Evolutionary conservation across 2,113 vertebrate genomes (phyloP).

Genomic region (Bambusicola thoracicus): DNA sequence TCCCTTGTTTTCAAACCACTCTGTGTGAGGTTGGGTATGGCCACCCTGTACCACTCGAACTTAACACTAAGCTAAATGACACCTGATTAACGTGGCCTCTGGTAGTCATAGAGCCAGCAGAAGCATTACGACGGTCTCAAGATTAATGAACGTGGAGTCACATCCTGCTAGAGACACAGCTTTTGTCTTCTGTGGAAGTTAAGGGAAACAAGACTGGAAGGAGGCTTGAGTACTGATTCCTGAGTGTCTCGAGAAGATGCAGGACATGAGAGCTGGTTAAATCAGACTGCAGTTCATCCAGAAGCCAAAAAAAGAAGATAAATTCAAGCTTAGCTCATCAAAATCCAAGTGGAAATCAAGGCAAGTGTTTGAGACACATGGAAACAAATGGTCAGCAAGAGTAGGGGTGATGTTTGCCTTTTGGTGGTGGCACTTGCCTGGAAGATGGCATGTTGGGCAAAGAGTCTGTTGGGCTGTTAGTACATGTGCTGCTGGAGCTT

Average conservation of each 20-base stretch:
- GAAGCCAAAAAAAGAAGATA: neutral
- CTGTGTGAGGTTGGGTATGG: neutral
- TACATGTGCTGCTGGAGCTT: neutral
- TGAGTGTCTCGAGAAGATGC: neutral
- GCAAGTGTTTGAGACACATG: neutral
- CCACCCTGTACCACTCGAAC: neutral
- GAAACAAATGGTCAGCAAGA: accelerated
- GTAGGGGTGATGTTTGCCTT: neutral
- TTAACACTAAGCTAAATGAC: neutral
- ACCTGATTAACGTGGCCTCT: accelerated
- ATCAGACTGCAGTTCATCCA: neutral
- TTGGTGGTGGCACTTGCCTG: neutral
- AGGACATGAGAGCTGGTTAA: neutral
- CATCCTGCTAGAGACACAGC: neutral
- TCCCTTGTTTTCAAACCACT: neutral
- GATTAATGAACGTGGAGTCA: neutral
- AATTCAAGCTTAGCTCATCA: neutral
- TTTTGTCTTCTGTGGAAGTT: neutral
- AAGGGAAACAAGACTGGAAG: neutral
- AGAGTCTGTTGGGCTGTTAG: neutral
- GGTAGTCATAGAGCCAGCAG: neutral
- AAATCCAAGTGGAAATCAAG: neutral
- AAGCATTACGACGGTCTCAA: neutral
- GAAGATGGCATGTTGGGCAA: neutral
- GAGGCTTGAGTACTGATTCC: neutral